Evolutionary conservation across 1,140 invertebrate genomes (phyloP), one percentile per base, ranked within the genome.

Genomic region (Bombus confusus): DNA sequence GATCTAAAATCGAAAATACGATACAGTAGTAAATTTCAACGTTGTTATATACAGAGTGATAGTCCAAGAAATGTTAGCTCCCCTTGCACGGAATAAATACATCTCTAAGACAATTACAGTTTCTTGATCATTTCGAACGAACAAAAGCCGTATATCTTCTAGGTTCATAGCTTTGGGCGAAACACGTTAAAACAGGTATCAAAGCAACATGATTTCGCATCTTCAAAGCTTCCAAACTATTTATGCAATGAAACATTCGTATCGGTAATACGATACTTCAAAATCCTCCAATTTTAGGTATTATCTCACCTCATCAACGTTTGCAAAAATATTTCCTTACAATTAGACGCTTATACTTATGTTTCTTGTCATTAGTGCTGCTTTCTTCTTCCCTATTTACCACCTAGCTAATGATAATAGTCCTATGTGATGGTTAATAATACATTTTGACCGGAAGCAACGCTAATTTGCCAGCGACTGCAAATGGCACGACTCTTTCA

Each of bases 31-130:
- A 37, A 68, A 72, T 34, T 71, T 75, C 8, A 75, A 74, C 52
- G 73, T 66, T 34, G 80, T n/a, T 82, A 82, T 74, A 66, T 75
- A 75, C 59, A 66, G 12, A 22, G 37, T 22, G 31, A 75, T 25
- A 37, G 52, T 47, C 25, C 22, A n/a, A 64, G 28, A 75, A n/a
- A 71, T 57, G 41, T 74, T 47, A 31, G 34, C 37, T 28, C n/a
- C 5, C 18, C 34, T 82, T 66, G 3, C 18, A 31, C 22, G 37
- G 52, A 52, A 66, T 66, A 75, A 81, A 73, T 59, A 41, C 22
- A 59, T 71, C 10, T 69, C 15, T 57, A 69, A 28, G 59, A 69
- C 18, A 12, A 43, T 59, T 57, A 64, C 62, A 22, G 5, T 41
- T 34, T 43, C 15, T 68, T 28, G 3, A 79, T 15, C 9, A 43